These are phyloP conservation scores for Shinisaurus crocodilurus DNA, from an alignment of 2,113 vertebrate species.

Conservation along the genomic window DNA sequence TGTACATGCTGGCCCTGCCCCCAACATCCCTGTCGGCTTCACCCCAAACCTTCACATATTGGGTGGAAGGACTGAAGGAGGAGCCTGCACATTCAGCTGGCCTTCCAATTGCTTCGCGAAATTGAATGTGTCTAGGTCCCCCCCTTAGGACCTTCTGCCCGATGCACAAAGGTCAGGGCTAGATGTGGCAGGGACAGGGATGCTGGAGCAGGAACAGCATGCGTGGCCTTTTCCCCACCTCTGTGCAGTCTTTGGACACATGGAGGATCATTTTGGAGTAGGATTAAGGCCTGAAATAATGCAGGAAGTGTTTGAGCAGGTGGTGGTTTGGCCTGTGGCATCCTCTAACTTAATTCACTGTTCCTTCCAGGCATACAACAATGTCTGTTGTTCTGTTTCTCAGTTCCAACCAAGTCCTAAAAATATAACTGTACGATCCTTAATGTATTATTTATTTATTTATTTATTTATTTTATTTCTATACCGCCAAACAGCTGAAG, in stretches of 20 bases:
- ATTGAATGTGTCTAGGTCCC: neutral
- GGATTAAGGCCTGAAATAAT: neutral
- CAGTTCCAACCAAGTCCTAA: neutral
- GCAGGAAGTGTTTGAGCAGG: neutral
- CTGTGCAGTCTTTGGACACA: neutral
- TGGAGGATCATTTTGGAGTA: neutral
- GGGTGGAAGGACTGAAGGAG: neutral
- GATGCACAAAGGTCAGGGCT: neutral
- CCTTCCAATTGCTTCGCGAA: neutral
- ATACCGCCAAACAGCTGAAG: too few species aligned
- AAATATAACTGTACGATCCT: too few species aligned
- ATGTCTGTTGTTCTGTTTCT: neutral
- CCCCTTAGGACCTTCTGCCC: neutral
- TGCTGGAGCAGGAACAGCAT: neutral
- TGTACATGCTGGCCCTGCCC: too few species aligned
- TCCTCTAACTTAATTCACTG: too few species aligned
- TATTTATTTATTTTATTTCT: too few species aligned
- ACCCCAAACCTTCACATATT: neutral
- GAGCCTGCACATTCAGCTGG: neutral
- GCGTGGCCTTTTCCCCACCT: neutral
- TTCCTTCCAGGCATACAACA: neutral
- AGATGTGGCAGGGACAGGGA: neutral
- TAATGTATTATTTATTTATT: too few species aligned
- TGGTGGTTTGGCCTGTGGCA: neutral
- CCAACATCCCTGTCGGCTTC: neutral